Evolutionary conservation across 2,797 vertebrate species (phyloP), one percentile per base, ranked within the genome.

Genomic region (Cichlasoma orientale): DNA sequence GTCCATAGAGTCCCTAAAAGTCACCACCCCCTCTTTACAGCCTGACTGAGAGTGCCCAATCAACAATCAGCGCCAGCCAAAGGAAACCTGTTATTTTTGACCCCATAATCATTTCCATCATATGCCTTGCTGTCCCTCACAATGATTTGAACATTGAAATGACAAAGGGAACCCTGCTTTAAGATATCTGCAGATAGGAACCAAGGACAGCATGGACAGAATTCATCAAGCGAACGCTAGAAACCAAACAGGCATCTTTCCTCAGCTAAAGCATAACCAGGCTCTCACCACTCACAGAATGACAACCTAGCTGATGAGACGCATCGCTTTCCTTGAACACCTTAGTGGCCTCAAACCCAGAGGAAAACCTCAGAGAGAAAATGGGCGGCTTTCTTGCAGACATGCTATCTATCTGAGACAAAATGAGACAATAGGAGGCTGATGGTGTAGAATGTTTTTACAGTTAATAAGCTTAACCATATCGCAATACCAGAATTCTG

Each of bases 81-180:
- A 84, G 81, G 80, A 93, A 95, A 94, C 94, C 92, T 95, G 94
- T 95, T 94, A 96, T 96, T 96, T 95, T 82, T 73, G 75, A 95
- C 92, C 94, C 94, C 79, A 54, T 94, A 96, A 96, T 96, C 95
- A 95, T 95, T 94, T 93, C 93, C 89, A 95, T 95, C 93, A 93
- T 91, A 93, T 84, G 89, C 82, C 82, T 90, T 89, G 78, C 89
- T 92, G 93, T 94, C 91, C 75, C 84, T 88, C 78, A 89, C 83
- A 78, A 86, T 84, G 90, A 90, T 90, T 90, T 79, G 55, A 89
- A 91, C 89, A 93, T 93, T 90, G 81, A 94, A 93, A 94, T 93
- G 92, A 86, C 87, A 89, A 85, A 82, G 61, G 68, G 77, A 82
- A 76, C 68, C 72, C 85, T 80, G 70, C 61, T 78, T 89, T 86